Conservation (phyloP, 2,888 invertebrate genomes). For the Hydraecia micacea region DNA sequence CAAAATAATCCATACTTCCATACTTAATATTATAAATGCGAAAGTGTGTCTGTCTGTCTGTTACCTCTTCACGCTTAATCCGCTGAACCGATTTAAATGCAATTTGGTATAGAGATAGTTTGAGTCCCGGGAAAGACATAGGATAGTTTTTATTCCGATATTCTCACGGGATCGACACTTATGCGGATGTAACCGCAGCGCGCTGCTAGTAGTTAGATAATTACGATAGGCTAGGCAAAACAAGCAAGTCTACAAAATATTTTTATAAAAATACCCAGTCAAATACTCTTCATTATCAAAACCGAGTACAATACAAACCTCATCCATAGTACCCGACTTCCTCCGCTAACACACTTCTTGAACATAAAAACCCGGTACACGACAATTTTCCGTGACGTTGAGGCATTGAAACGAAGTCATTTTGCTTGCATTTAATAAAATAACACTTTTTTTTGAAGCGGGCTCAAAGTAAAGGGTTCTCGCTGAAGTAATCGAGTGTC, state of each 20-base stretch:
- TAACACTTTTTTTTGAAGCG: conserved; percentile 83
- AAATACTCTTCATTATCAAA: conserved; percentile 22
- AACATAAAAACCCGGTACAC: conserved; percentile 61
- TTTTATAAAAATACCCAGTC: not conserved
- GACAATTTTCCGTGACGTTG: conserved; percentile 63
- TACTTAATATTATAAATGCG: no score
- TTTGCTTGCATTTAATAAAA: conserved; percentile 82
- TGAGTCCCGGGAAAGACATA: no score
- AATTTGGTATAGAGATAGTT: no score
- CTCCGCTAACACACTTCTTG: conserved; percentile 49
- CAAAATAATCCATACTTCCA: not conserved
- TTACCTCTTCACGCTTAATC: no score
- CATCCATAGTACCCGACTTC: conserved; percentile 30
- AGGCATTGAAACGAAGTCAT: conserved; percentile 78
- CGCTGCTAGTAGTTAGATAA: not conserved
- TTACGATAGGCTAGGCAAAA: not conserved
- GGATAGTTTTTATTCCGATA: no score
- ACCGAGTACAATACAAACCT: conserved; percentile 28
- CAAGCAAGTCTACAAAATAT: not conserved
- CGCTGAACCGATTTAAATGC: no score
- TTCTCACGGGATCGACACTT: no score
- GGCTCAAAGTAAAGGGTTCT: conserved; percentile 85
- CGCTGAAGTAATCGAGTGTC: conserved; percentile 89
- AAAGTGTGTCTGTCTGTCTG: no score
- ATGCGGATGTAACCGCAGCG: no score